Conservation (phyloP, 2,797 vertebrate genomes). For the Anguilla megastoma region DNA sequence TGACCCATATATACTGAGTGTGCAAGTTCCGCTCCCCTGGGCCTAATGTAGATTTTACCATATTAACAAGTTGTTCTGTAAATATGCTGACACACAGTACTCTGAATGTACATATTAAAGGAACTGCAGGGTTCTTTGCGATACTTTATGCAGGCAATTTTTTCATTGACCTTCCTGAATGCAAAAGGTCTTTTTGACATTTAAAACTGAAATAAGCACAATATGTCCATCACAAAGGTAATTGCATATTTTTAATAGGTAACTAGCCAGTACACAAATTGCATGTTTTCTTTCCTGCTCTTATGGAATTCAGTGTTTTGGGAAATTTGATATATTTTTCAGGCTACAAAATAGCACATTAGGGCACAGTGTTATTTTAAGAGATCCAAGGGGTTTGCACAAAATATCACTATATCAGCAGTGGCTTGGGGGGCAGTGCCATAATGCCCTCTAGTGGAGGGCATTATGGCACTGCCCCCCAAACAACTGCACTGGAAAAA, state of each 20-base stretch:
- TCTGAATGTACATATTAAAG: conserved; percentile 19
- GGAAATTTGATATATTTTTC: background rate
- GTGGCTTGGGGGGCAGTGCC: no score
- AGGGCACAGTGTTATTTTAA: no score
- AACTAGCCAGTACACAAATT: background rate
- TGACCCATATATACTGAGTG: conserved; percentile 22
- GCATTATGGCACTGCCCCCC: no score
- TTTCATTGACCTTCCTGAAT: background rate
- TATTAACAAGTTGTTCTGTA: conserved; percentile 22
- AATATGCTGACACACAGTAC: conserved; percentile 14
- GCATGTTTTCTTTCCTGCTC: background rate
- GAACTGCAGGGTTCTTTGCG: background rate
- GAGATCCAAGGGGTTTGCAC: no score
- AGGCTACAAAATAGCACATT: background rate
- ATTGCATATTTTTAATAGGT: background rate
- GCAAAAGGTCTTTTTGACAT: background rate
- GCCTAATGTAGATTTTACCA: conserved; percentile 18
- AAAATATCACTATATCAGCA: no score
- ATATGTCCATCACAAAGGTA: background rate
- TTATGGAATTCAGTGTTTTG: background rate
- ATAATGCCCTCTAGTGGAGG: no score
- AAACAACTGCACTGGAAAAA: no score
- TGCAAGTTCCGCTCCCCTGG: conserved; percentile 20
- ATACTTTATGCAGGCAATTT: background rate
- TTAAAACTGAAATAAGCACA: background rate